Conservation (phyloP, 2,888 invertebrate species). For the Drosophila longiperda region DNA sequence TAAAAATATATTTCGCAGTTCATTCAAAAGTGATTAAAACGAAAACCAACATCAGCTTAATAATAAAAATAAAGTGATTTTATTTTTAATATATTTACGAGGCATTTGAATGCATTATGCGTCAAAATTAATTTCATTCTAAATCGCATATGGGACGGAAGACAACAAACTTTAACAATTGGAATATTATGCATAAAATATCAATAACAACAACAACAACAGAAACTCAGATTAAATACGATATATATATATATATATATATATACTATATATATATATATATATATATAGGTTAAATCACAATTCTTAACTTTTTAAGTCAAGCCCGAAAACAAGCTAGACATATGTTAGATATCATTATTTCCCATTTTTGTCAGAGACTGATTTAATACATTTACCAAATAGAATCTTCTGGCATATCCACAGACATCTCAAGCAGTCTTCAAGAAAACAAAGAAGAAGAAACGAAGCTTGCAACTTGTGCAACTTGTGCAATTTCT, state of each 20-base stretch:
- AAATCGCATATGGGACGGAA: slow-evolving; percentile 9
- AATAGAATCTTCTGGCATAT: background rate
- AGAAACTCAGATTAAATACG: background rate
- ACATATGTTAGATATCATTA: background rate
- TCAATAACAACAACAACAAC: background rate
- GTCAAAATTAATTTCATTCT: slow-evolving; percentile 48
- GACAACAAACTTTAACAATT: background rate
- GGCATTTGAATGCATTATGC: background rate
- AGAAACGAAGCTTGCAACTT: background rate
- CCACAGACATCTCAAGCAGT: background rate
- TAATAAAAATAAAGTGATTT: background rate
- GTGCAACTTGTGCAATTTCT: background rate
- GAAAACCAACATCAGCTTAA: too few relatives aligned
- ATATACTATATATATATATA: too few relatives aligned
- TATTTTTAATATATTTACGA: background rate
- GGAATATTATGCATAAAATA: background rate
- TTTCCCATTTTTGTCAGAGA: background rate
- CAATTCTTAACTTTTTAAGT: background rate
- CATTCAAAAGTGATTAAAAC: too few relatives aligned
- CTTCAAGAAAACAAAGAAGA: background rate
- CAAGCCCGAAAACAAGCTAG: background rate
- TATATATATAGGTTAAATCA: too few relatives aligned
- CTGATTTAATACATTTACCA: background rate
- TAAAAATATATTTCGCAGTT: too few relatives aligned
- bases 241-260: background rate